Percentiles rank a stretch among this genome's conserved stretches.
Evolutionary conservation across 2,888 invertebrate genomes (phyloP).

Genomic region (Sthenelais limicola): DNA sequence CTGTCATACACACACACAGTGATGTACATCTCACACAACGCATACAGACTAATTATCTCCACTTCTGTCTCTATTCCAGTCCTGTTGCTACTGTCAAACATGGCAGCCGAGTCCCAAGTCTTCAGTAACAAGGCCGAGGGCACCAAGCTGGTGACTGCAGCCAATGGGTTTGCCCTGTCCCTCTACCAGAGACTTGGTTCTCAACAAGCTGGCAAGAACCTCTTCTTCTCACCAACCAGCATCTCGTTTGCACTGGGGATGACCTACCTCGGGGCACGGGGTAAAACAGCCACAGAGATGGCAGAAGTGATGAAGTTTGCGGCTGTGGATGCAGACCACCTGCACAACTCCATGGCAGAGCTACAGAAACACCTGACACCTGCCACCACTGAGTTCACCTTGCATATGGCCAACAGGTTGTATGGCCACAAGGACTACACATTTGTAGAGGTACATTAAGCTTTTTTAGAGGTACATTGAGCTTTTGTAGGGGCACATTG

Average conservation of each 20-base stretch:
- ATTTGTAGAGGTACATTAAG: slow-evolving; percentile 32
- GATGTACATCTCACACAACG: too few relatives aligned
- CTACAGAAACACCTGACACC: slow-evolving; percentile 13
- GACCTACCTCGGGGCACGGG: slow-evolving; percentile 70
- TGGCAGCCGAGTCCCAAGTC: neutral
- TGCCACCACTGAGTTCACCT: slow-evolving; percentile 47
- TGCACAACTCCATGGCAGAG: slow-evolving; percentile 36
- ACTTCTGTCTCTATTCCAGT: slow-evolving; percentile 12
- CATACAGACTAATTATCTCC: neutral
- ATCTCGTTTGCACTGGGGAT: slow-evolving; percentile 71
- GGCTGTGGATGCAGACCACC: slow-evolving; percentile 41
- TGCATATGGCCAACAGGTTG: slow-evolving; percentile 63
- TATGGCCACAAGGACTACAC: slow-evolving; percentile 51
- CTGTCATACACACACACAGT: too few relatives aligned
- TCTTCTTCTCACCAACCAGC: slow-evolving; percentile 71
- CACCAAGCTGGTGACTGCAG: slow-evolving; percentile 37
- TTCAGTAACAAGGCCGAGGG: slow-evolving; percentile 1
- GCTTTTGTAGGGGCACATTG: too few relatives aligned
- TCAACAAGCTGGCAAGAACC: slow-evolving; percentile 35
- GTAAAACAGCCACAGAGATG: slow-evolving; percentile 67
- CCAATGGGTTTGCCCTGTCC: slow-evolving; percentile 44
- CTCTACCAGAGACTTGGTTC: slow-evolving; percentile 46
- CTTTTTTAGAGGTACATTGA: too few relatives aligned
- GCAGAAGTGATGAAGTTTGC: slow-evolving; percentile 50
- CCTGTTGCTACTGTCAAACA: neutral